Conservation (phyloP, 1,140 invertebrate genomes). For the Andrena cerasifolii region DNA sequence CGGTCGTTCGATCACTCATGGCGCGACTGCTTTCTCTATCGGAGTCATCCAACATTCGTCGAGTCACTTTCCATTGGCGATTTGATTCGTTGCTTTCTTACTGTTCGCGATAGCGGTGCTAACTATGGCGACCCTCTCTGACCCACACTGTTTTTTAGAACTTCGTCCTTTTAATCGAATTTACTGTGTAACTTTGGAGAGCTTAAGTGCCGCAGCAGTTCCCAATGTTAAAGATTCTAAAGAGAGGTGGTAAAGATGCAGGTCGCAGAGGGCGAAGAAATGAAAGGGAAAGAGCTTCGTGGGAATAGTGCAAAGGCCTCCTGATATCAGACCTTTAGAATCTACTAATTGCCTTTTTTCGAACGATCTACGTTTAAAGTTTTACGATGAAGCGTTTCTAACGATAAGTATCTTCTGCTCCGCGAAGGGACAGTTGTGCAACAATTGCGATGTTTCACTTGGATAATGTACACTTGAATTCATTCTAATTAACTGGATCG, state of each 20-base stretch:
- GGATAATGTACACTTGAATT: background rate
- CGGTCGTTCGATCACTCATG: background rate
- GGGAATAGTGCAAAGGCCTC: background rate
- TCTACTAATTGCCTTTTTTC: no score
- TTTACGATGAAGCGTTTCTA: background rate
- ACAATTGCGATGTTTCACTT: background rate
- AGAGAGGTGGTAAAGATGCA: no score
- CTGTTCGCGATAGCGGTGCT: background rate
- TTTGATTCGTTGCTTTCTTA: background rate
- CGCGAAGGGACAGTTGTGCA: background rate
- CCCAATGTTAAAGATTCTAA: background rate
- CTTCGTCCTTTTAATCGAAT: background rate
- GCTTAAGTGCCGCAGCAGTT: background rate
- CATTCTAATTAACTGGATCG: background rate
- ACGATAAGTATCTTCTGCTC: background rate
- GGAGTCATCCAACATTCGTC: background rate
- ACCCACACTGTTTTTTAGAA: background rate
- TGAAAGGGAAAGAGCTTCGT: background rate
- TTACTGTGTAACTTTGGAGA: background rate
- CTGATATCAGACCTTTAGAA: no score
- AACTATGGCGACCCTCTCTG: background rate
- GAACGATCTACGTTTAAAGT: background rate
- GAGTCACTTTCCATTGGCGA: background rate
- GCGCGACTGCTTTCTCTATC: background rate
- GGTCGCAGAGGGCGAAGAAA: slow-evolving; percentile 5